Evolutionary conservation across 2,113 vertebrate species (phyloP), one percentile per base, ranked within the genome.

Genomic region (Onychostoma macrolepis): DNA sequence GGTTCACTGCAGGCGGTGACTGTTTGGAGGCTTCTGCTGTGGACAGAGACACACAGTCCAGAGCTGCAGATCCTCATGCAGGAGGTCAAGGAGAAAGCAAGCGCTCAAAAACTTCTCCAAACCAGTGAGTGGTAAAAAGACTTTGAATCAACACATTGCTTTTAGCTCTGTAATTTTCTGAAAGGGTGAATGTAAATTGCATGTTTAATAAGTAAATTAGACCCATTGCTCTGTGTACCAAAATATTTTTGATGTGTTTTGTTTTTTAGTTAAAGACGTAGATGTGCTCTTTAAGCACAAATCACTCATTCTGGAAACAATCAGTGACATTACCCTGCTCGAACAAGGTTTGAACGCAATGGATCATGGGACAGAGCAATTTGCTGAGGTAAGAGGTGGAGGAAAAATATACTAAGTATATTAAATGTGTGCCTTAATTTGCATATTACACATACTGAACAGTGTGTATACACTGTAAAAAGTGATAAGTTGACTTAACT

Each of bases 11-110:
- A 93, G 0, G 88, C 90, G 2, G 85, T 89, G 69, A 92, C 93
- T 0, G 0, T 95, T 50, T 96, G 96, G 95, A 94, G 93, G 38
- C 85, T 96, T 80, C 90, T 96, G 36, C 58, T 95, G 81, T 28
- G 87, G 89, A 86, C 89, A 61, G 86, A 90, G 90, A 41, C 85
- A 86, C 6, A 84, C 86, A 74, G 28, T 58, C 87, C 93, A 63
- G 89, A 90, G 0, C 58, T 93, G 72, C 90, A 75, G 61, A 45
- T 89, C 19, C 90, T 96, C 48, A 26, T 93, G 78, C 92, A 94
- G 41, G 93, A 96, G 78, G 89, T 96, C 72, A 90, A 56, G 10
- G 93, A 90, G 81, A 94, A 96, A 7, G 91, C 94, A 0, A 90
- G 91, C 0, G 91, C 94, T 0, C 80, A 88, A 0, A 72, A 90